Evolutionary conservation across 1,140 invertebrate species (phyloP).

Genomic region (Agrilus planipennis): DNA sequence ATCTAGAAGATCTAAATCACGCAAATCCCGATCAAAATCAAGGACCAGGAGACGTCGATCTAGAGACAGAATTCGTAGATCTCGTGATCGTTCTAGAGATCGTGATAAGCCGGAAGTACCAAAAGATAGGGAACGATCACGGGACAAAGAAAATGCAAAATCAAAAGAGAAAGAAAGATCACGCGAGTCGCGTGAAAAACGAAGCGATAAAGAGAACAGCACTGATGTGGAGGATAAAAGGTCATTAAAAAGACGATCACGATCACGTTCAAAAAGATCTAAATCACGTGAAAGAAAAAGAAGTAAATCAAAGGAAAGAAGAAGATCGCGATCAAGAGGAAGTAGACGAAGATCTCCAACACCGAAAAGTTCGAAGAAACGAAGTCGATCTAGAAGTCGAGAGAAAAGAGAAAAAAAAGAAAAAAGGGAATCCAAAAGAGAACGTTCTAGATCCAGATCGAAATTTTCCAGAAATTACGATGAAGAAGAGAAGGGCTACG

Average conservation of each 20-base stretch:
- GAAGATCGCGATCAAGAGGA: conserved; percentile 21
- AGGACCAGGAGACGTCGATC: conserved; percentile 20
- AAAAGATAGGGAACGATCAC: conserved; percentile 26
- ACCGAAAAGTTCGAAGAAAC: conserved; percentile 16
- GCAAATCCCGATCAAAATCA: conserved; percentile 43
- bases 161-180: conserved; percentile 33
- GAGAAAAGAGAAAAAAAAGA: conserved; percentile 22
- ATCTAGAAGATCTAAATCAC: conserved; percentile 33
- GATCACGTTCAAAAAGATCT: conserved; percentile 22
- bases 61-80: conserved; percentile 11
- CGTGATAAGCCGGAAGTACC: conserved; percentile 23
- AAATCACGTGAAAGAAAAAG: conserved; percentile 32
- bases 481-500: conserved; percentile 40
- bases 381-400: conserved; percentile 17
- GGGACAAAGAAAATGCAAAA: conserved; percentile 26
- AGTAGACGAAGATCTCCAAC: conserved; percentile 8
- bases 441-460: conserved; percentile 18
- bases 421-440: conserved; percentile 21
- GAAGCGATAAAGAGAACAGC: conserved; percentile 25
- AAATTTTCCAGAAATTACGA: conserved; percentile 41
- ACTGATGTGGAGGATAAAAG: conserved; percentile 18
- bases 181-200: conserved; percentile 26
- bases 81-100: conserved; percentile 20
- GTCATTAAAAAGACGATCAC: conserved; percentile 13
- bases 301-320: conserved; percentile 20